Conservation (phyloP, 2,888 invertebrate species). For the Baronia brevicornis region DNA sequence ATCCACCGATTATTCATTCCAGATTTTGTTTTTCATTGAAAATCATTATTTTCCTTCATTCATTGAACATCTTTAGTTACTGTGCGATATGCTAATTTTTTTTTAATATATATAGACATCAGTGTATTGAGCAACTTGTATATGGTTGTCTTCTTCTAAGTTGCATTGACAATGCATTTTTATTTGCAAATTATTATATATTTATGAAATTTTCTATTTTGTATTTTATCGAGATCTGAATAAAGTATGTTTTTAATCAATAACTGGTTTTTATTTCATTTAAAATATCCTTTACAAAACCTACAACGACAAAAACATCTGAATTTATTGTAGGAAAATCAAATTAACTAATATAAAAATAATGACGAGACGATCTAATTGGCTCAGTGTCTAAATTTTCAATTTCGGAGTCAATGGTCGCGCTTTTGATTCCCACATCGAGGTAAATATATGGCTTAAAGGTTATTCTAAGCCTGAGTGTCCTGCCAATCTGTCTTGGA, state of each 20-base stretch:
- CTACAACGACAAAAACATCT: too few species aligned
- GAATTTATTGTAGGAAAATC: too few species aligned
- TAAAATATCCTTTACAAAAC: too few species aligned
- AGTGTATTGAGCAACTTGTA: conserved; percentile 20
- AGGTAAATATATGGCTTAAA: too few species aligned
- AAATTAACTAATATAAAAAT: too few species aligned
- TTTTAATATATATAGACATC: conserved; percentile 21
- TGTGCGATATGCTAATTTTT: conserved; percentile 32
- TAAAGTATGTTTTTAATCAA: conserved; percentile 41
- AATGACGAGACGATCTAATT: too few species aligned
- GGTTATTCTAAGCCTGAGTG: too few species aligned
- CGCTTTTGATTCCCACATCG: too few species aligned
- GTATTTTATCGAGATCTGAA: conserved; percentile 49
- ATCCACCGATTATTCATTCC: conserved; percentile 50
- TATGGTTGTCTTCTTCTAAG: conserved; percentile 30
- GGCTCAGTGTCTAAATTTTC: too few species aligned
- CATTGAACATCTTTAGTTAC: conserved; percentile 24
- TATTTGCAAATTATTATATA: conserved; percentile 35
- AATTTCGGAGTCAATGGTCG: too few species aligned
- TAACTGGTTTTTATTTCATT: conserved; percentile 11
- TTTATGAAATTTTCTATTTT: conserved; percentile 37
- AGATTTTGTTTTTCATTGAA: too few species aligned
- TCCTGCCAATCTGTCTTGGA: too few species aligned
- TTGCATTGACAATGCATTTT: conserved; percentile 58
- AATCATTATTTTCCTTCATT: neutral